A percentile compares a stretch with the other conserved stretches of the same genome.
phyloP scores from a whole-genome alignment of 2,113 vertebrate species.

The Pterophyllum scalare region DNA sequence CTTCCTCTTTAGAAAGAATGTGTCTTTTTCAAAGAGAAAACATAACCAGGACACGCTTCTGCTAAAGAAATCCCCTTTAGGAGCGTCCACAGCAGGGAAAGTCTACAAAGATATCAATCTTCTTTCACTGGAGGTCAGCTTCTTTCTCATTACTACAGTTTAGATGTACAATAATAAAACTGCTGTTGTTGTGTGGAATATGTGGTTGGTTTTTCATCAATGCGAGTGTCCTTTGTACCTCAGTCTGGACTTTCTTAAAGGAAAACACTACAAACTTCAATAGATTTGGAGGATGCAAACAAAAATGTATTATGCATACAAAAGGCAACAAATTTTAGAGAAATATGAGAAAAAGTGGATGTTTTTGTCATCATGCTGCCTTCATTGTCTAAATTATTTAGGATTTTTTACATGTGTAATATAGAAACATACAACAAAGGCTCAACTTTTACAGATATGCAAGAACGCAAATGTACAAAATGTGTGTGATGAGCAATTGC shows the following conservation, averaged over 20 bases:
- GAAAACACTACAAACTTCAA: constrained; percentile 6
- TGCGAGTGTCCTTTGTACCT: not conserved
- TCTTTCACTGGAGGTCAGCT: constrained; percentile 44
- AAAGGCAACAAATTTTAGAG: not conserved
- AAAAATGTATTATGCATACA: not conserved
- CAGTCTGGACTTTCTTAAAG: not conserved
- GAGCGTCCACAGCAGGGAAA: constrained; percentile 25
- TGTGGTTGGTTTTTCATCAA: constrained; percentile 19
- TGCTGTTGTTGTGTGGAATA: constrained; percentile 1
- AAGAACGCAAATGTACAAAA: not conserved
- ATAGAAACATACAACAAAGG: not conserved
- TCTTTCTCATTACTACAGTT: constrained; percentile 60
- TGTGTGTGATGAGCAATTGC: too few species aligned
- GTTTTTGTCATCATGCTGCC: not conserved
- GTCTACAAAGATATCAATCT: constrained; percentile 56
- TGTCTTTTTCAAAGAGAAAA: constrained; percentile 75
- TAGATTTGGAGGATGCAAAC: not conserved
- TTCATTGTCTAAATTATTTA: not conserved
- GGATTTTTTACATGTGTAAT: not conserved
- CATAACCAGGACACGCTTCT: constrained; percentile 63
- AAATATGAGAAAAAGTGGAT: not conserved
- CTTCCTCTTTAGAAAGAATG: constrained; percentile 69
- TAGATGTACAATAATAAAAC: constrained; percentile 27
- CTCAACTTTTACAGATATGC: not conserved
- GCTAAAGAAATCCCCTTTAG: constrained; percentile 54